These are phyloP conservation scores for Blennius ocellaris DNA, from an alignment of 2,113 vertebrate species.

Conservation along the genomic window DNA sequence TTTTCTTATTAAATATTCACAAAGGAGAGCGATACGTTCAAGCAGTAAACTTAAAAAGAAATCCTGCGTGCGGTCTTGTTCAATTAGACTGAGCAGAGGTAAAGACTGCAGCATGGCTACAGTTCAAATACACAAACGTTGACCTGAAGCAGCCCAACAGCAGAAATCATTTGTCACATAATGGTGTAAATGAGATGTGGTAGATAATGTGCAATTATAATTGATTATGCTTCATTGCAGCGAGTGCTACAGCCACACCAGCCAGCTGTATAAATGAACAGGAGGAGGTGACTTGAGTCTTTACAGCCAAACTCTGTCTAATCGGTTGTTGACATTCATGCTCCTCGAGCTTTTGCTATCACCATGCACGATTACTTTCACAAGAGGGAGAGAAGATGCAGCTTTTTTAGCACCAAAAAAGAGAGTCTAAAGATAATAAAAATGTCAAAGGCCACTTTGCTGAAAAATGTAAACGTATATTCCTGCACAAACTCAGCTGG, in stretches of 20 bases:
- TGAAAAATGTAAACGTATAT: constrained; percentile 8
- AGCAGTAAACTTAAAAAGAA: constrained; percentile 30
- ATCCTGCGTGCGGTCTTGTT: constrained; percentile 25
- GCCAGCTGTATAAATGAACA: constrained; percentile 12
- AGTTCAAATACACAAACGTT: constrained; percentile 31
- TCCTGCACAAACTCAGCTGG: constrained; percentile 31
- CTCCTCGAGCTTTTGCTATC: constrained; percentile 26
- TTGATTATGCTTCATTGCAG: constrained; percentile 26
- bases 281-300: constrained; percentile 23
- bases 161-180: constrained; percentile 22
- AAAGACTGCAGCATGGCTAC: constrained; percentile 29
- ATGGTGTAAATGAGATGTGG: constrained; percentile 32
- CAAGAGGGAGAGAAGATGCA: constrained; percentile 23
- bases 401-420: constrained; percentile 34
- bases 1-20: constrained; percentile 68
- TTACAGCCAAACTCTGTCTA: constrained; percentile 36
- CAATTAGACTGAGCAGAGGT: constrained; percentile 32
- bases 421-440: constrained; percentile 45
- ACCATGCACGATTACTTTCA: constrained; percentile 53
- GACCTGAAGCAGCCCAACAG: constrained; percentile 20
- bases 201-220: constrained; percentile 46
- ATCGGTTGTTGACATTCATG: constrained; percentile 58
- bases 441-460: constrained; percentile 51
- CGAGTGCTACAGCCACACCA: neutral
- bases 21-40: constrained; percentile 43